phyloP scores from a whole-genome alignment of 2,797 vertebrate genomes.

The Thalassophryne amazonica region DNA sequence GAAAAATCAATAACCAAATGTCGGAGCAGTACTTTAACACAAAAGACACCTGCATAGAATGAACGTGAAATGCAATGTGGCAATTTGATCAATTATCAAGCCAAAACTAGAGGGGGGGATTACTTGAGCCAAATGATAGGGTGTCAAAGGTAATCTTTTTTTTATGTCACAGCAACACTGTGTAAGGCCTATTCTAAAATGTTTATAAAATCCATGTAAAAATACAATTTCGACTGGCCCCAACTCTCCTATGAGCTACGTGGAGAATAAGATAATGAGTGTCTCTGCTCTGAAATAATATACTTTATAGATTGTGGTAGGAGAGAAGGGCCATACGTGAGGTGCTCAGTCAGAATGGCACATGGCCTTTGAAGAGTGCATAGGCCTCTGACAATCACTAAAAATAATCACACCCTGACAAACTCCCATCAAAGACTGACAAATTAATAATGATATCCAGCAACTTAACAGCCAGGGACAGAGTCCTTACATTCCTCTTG shows the following conservation, averaged over 20 bases:
- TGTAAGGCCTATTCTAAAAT: constrained; percentile 61
- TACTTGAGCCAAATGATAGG: constrained; percentile 41
- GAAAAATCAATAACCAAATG: constrained; percentile 20
- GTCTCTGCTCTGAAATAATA: constrained; percentile 14
- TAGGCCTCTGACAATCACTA: constrained; percentile 68
- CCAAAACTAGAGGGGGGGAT: constrained; percentile 44
- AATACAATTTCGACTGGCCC: constrained; percentile 63
- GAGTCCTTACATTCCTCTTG: constrained; percentile 76
- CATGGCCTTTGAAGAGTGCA: constrained; percentile 52
- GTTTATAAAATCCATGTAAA: constrained; percentile 59
- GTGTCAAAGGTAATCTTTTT: constrained; percentile 51
- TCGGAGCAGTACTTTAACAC: constrained; percentile 35
- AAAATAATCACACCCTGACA: constrained; percentile 46
- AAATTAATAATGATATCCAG: constrained; percentile 23
- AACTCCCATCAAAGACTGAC: constrained; percentile 16
- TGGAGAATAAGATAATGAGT: constrained; percentile 27
- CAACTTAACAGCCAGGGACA: constrained; percentile 47
- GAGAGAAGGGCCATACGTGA: constrained; percentile 44
- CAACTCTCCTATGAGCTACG: constrained; percentile 59
- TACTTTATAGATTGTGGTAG: constrained; percentile 36
- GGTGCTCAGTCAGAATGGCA: constrained; percentile 55
- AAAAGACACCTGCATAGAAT: constrained; percentile 68
- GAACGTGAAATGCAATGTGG: constrained; percentile 57
- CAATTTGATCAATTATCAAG: constrained; percentile 43
- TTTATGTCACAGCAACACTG: constrained; percentile 38